Evolutionary conservation across 1,140 invertebrate genomes (phyloP).

Genomic region (Coenobita brevimanus): DNA sequence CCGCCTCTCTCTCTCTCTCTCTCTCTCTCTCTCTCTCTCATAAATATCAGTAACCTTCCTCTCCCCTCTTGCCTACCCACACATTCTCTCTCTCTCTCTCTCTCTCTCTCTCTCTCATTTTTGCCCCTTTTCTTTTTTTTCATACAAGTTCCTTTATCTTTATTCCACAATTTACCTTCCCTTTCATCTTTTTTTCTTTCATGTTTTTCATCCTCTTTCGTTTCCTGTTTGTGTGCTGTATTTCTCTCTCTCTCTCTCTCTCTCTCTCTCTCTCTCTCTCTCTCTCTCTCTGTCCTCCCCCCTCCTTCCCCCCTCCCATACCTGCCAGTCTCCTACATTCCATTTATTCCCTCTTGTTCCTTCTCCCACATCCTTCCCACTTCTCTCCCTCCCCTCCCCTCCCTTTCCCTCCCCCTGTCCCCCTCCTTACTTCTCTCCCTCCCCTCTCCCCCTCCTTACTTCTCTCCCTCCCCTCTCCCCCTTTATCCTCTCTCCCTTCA

Average conservation of each 20-base stretch:
- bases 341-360: neutral
- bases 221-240: neutral
- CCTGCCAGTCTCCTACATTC: neutral
- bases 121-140: neutral
- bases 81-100: neutral
- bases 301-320: neutral
- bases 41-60: neutral
- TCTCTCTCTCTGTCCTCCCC: neutral
- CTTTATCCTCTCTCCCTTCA: neutral
- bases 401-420: neutral
- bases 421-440: neutral
- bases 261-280: neutral
- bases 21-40: neutral
- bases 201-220: neutral
- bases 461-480: neutral
- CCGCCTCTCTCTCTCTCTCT: neutral
- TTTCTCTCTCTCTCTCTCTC: neutral
- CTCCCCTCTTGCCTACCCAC: neutral
- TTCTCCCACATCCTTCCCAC: neutral
- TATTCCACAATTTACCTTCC: neutral
- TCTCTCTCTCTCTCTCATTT: neutral
- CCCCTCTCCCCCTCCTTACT: neutral
- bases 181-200: neutral
- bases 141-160: neutral
- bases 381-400: neutral